Conservation (phyloP, 1,140 invertebrate species). For the Brachionus rubens region DNA sequence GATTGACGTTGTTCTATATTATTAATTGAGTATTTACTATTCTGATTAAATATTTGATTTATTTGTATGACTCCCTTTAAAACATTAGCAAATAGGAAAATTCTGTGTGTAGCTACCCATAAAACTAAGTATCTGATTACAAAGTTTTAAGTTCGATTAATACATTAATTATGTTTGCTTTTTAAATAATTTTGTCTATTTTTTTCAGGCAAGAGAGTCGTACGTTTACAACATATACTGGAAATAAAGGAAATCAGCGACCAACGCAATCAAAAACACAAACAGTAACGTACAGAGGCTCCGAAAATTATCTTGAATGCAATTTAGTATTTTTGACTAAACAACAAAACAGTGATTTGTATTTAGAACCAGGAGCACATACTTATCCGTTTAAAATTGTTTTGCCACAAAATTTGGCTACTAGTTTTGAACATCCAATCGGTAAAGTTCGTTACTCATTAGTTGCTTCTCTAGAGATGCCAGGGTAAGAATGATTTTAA, state of each 20-base stretch:
- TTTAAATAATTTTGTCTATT: no score
- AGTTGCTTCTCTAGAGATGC: neutral
- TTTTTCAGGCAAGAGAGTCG: neutral
- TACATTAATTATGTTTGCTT: no score
- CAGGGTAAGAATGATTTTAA: no score
- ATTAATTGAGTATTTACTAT: no score
- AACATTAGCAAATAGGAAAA: no score
- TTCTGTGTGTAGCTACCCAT: no score
- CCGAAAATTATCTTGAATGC: neutral
- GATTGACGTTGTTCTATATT: no score
- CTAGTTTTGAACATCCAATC: constrained; percentile 4
- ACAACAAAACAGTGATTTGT: neutral
- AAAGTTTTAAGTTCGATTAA: no score
- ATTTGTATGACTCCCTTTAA: no score
- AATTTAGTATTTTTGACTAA: neutral
- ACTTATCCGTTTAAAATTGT: constrained; percentile 1
- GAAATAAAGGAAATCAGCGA: neutral
- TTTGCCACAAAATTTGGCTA: neutral
- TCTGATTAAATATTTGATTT: no score
- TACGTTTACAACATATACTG: neutral
- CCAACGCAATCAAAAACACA: neutral
- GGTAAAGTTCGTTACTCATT: neutral
- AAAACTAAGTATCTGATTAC: no score
- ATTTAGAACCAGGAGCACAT: neutral
- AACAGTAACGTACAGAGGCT: neutral